These are phyloP conservation scores for Ptyas mucosa DNA, from an alignment of 2,113 vertebrate species.

Conservation along the genomic window DNA sequence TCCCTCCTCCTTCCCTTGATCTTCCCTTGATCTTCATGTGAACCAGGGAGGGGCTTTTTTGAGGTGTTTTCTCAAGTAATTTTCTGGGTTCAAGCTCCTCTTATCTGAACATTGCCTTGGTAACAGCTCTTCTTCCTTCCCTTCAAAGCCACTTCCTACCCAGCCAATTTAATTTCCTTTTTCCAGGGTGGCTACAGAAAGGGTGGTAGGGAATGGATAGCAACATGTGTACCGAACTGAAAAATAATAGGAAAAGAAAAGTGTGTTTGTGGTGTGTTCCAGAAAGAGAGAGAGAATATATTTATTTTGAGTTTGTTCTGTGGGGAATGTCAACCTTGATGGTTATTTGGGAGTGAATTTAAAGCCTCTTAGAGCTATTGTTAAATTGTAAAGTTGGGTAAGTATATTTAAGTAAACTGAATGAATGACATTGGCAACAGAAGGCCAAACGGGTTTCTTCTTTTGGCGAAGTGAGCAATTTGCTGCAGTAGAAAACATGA, in stretches of 20 bases:
- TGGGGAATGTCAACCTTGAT: not conserved
- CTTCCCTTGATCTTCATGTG: not conserved
- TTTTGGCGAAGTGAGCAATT: not conserved
- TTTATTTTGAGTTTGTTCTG: not conserved
- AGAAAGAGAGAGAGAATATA: not conserved
- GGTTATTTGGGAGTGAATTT: not conserved
- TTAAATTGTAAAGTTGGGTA: not conserved
- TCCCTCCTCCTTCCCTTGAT: not conserved
- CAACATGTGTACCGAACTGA: not conserved
- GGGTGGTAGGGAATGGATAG: not conserved
- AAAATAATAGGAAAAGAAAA: not conserved
- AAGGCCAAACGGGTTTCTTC: not conserved
- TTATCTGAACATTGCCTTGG: not conserved
- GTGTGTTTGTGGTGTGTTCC: not conserved
- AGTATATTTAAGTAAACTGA: not conserved
- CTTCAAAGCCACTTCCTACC: not conserved
- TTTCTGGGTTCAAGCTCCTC: not conserved
- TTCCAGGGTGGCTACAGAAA: not conserved
- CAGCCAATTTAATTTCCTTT: not conserved
- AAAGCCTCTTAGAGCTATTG: not conserved
- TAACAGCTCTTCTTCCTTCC: not conserved
- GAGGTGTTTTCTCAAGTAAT: not conserved
- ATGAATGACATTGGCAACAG: not conserved
- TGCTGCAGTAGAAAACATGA: not conserved
- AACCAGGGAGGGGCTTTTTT: not conserved